Percentiles rank a stretch among this genome's conserved stretches.
These are phyloP conservation scores for Trissolcus basalis DNA, from an alignment of 1,140 invertebrate genomes.

Conservation along the genomic window DNA sequence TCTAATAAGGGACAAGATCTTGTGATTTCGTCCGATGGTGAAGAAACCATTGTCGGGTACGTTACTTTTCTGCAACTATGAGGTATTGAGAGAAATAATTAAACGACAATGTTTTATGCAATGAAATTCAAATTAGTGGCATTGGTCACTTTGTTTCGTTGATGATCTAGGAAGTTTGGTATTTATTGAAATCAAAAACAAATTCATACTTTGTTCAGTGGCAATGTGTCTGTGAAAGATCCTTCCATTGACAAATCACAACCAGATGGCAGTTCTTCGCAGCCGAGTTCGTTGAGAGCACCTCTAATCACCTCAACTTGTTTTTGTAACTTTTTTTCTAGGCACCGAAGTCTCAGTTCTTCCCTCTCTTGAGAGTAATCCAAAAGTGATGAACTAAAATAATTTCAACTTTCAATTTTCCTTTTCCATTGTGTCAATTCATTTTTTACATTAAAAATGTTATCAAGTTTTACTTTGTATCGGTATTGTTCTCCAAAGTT, in stretches of 20 bases:
- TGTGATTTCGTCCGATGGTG: slow-evolving; percentile 72
- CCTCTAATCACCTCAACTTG: slow-evolving; percentile 88
- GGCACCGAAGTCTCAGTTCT: slow-evolving; percentile 82
- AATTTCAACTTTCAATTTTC: too few species aligned
- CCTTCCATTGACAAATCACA: slow-evolving; percentile 84
- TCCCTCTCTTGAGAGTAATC: slow-evolving; percentile 75
- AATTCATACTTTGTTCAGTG: slow-evolving; percentile 66
- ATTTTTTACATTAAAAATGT: too few species aligned
- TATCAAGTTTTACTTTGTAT: slow-evolving; percentile 43
- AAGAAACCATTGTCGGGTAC: slow-evolving; percentile 71
- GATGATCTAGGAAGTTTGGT: too few species aligned
- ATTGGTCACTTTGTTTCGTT: background rate
- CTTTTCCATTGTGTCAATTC: too few species aligned
- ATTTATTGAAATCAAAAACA: too few species aligned
- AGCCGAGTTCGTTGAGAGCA: slow-evolving; percentile 89
- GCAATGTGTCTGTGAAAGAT: slow-evolving; percentile 70
- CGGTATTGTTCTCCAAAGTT: slow-evolving; percentile 66
- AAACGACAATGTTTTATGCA: too few species aligned
- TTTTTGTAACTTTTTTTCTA: slow-evolving; percentile 86
- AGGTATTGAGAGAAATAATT: slow-evolving; percentile 29
- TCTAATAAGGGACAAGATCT: slow-evolving; percentile 70
- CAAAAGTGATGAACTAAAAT: slow-evolving; percentile 59
- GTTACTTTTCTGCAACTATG: slow-evolving; percentile 69
- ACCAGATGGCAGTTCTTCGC: slow-evolving; percentile 89
- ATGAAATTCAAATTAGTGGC: background rate